A percentile compares a stretch with the other conserved stretches of the same genome.
Conservation (phyloP, 2,797 vertebrate species). For the Lophotriccus pileatus region DNA sequence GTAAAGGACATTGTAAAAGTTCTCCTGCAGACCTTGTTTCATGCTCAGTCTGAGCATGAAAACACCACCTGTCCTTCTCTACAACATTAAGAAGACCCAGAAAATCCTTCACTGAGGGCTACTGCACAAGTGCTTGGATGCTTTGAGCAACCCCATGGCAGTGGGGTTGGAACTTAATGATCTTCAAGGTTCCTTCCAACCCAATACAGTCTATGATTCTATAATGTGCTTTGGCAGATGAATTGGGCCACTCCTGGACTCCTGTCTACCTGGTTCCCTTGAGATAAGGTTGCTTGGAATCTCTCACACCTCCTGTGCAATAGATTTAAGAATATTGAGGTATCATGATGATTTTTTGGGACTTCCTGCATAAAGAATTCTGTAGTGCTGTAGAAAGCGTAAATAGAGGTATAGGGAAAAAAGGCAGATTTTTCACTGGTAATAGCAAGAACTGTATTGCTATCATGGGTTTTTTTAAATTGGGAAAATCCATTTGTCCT, state of each 20-base stretch:
- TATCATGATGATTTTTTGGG: not conserved
- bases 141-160: not conserved
- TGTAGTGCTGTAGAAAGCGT: not conserved
- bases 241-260: not conserved
- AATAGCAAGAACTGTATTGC: not conserved
- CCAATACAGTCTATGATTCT: not conserved
- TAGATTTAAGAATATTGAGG: not conserved
- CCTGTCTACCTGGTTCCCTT: not conserved
- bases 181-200: not conserved
- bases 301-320: not conserved
- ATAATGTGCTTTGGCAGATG: not conserved
- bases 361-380: not conserved
- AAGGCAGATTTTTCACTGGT: not conserved
- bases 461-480: not conserved
- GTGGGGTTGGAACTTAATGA: not conserved
- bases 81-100: not conserved
- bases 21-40: not conserved
- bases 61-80: not conserved
- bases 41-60: not conserved
- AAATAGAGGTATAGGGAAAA: not conserved
- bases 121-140: not conserved
- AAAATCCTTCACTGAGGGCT: not conserved
- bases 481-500: not conserved
- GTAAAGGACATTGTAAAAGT: not conserved
- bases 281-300: not conserved